Percentiles rank a stretch among this genome's conserved stretches.
Evolutionary conservation across 2,797 vertebrate genomes (phyloP).

Genomic region (Graptemys geographica): DNA sequence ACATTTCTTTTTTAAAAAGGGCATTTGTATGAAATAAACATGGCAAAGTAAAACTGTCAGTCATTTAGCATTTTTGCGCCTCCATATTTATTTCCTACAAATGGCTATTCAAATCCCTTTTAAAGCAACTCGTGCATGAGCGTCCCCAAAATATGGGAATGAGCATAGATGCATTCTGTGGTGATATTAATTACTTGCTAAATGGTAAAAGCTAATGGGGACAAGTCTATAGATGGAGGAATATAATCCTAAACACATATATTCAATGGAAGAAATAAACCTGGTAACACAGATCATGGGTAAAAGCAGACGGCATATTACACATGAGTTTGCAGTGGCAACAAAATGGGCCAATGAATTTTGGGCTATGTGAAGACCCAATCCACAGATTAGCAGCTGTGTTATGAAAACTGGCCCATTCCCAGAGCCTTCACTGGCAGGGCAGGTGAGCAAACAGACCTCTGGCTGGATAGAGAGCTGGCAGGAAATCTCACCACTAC

Average conservation of each 20-base stretch:
- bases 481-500: accelerated
- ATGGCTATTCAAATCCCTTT: not conserved
- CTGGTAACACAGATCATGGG: accelerated
- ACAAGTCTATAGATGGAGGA: not conserved
- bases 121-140: not conserved
- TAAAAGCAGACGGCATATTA: not conserved
- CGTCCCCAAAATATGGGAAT: not conserved
- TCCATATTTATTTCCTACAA: slow-evolving; percentile 6
- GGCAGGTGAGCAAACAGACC: not conserved
- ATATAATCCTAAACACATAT: not conserved
- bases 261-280: not conserved
- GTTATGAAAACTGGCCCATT: not conserved
- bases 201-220: not conserved
- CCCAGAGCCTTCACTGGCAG: not conserved
- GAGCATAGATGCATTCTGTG: not conserved
- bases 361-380: not conserved
- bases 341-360: not conserved
- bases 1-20: not conserved
- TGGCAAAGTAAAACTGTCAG: not conserved
- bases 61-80: not conserved
- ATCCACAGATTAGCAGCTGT: not conserved
- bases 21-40: not conserved
- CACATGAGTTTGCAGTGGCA: not conserved
- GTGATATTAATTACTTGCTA: not conserved
- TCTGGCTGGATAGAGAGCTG: not conserved